Evolutionary conservation across 2,113 vertebrate species (phyloP), one percentile per base, ranked within the genome.

Genomic region (Sarotherodon lohbergeri): DNA sequence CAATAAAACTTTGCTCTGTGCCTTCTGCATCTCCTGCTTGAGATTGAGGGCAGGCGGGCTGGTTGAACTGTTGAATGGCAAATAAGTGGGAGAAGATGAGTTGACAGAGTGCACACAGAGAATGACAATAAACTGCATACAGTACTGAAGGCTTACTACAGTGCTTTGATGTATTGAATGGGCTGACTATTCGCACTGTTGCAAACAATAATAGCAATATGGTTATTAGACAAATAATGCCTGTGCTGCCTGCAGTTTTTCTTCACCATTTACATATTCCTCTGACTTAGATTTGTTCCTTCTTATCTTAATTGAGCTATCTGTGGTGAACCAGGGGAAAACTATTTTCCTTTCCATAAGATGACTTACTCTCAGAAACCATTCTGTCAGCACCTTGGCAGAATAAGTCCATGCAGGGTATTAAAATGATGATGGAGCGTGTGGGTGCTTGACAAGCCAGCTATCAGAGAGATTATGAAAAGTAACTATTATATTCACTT

Each of bases 301-400:
- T 91, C 91, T 95, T 95, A 95, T 96, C 95, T 95, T 95, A 93
- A 94, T 89, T 88, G 86, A 93, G 91, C 91, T 92, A 93, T 96
- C 92, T 91, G 81, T 88, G 83, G 92, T 95, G 90, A 95, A 95
- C 93, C 91, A 88, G 85, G 48, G 84, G 82, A 86, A 94, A 95
- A 95, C 92, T 24, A 87, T 87, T 93, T 92, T 57, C 84, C 87
- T 89, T 86, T 90, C 85, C 80, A 61, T 92, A 93, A 93, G 85
- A 88, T 81, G 88, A 93, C 90, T 90, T 94, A 93, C 89, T 92
- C 91, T 88, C 86, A 89, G 91, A 96, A 96, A 95, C 82, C 86
- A 93, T 96, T 95, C 90, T 94, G 94, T 96, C 96, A 96, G 94
- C 95, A 96, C 88, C 91, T 83, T 66, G 81, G 89, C 91, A 91